Evolutionary conservation across 1,140 invertebrate genomes (phyloP).

Genomic region (Calephelis nemesis): DNA sequence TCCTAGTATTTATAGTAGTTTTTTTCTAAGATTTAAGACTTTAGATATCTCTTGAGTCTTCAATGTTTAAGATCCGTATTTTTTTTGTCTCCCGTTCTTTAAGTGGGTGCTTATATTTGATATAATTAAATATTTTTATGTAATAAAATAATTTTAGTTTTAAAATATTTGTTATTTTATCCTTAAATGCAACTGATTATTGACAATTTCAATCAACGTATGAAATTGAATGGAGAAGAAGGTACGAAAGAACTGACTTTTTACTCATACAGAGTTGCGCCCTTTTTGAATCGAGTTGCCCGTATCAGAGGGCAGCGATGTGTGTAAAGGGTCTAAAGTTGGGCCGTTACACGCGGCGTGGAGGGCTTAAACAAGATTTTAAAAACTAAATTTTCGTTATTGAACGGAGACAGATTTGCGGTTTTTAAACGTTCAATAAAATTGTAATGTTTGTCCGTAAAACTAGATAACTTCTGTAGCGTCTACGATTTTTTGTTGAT

Average conservation of each 20-base stretch:
- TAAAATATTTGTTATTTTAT: too few relatives aligned
- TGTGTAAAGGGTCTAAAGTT: slow-evolving; percentile 63
- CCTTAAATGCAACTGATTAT: too few relatives aligned
- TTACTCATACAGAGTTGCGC: slow-evolving; percentile 35
- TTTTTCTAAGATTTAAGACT: too few relatives aligned
- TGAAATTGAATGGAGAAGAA: background rate
- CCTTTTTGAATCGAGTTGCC: slow-evolving; percentile 38
- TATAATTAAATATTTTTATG: too few relatives aligned
- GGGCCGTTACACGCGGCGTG: slow-evolving; percentile 40
- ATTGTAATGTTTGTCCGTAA: slow-evolving; percentile 1
- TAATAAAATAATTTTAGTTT: too few relatives aligned
- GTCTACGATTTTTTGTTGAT: background rate
- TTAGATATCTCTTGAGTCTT: too few relatives aligned
- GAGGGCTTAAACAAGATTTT: slow-evolving; percentile 49
- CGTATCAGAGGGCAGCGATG: slow-evolving; percentile 62
- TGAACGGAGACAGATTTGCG: slow-evolving; percentile 17
- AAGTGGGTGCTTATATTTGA: too few relatives aligned
- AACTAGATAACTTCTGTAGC: background rate
- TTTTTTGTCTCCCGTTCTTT: too few relatives aligned
- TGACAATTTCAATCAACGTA: background rate
- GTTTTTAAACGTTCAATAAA: background rate
- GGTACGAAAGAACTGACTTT: slow-evolving; percentile 6
- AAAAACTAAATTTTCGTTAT: slow-evolving; percentile 34
- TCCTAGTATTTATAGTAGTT: too few relatives aligned
- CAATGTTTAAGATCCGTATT: too few relatives aligned